These are phyloP conservation scores for Bufotes viridis DNA, from an alignment of 2,797 vertebrate species.

Conservation along the genomic window DNA sequence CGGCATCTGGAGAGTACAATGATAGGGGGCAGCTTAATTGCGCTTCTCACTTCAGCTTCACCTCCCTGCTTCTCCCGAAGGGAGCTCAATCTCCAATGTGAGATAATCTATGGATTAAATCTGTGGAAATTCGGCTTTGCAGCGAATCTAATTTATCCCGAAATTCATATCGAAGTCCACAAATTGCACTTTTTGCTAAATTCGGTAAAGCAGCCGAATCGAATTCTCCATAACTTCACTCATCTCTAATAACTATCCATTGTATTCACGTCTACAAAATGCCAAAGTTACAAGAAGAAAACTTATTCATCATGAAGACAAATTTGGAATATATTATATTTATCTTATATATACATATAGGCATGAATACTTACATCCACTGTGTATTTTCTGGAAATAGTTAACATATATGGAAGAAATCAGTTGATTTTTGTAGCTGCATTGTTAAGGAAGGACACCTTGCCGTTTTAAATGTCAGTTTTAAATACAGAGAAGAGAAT, in stretches of 20 bases:
- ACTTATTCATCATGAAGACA: neutral
- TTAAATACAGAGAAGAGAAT: slow-evolving; percentile 87
- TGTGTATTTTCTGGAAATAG: neutral
- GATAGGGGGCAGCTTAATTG: too few relatives aligned
- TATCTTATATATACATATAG: neutral
- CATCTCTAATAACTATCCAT: too few relatives aligned
- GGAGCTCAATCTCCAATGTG: slow-evolving; percentile 82
- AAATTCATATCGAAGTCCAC: too few relatives aligned
- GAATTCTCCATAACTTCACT: too few relatives aligned
- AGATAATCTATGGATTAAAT: slow-evolving; percentile 98
- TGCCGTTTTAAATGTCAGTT: slow-evolving; percentile 83
- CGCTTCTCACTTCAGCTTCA: slow-evolving; percentile 81
- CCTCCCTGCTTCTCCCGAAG: slow-evolving; percentile 77
- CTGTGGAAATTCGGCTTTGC: too few relatives aligned
- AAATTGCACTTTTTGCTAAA: too few relatives aligned
- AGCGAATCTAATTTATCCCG: too few relatives aligned
- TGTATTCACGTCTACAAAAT: neutral
- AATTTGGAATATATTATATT: too few relatives aligned
- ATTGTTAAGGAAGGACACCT: slow-evolving; percentile 70
- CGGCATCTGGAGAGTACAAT: too few relatives aligned
- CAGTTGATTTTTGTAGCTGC: slow-evolving; percentile 67
- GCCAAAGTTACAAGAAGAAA: neutral
- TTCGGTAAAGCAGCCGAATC: too few relatives aligned
- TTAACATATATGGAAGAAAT: slow-evolving; percentile 60
- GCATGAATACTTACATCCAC: neutral